phyloP scores from a whole-genome alignment of 2,888 invertebrate genomes.

The Acrobasis consociella region DNA sequence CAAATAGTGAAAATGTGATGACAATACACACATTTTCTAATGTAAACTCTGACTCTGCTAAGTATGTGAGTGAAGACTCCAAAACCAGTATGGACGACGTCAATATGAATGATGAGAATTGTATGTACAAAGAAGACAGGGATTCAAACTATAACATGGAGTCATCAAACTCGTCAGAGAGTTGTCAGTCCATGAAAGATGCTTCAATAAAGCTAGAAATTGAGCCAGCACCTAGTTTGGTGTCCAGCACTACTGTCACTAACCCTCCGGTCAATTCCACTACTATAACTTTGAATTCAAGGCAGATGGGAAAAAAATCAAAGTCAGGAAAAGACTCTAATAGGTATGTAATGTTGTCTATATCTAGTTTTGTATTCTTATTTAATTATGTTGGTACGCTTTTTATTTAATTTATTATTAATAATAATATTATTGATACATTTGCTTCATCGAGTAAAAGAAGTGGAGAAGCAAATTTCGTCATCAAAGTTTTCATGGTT shows the following conservation, averaged over 20 bases:
- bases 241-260: constrained; percentile 57
- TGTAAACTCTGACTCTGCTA: constrained; percentile 60
- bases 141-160: constrained; percentile 78
- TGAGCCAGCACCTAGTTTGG: constrained; percentile 55
- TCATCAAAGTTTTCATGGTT: too few relatives aligned
- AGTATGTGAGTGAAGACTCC: constrained; percentile 75
- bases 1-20: constrained; percentile 65
- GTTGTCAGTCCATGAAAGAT: constrained; percentile 76
- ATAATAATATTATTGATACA: too few relatives aligned
- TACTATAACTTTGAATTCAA: constrained; percentile 55
- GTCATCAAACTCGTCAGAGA: constrained; percentile 76
- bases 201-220: constrained; percentile 61
- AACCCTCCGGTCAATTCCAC: constrained; percentile 61
- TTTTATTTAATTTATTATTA: too few relatives aligned
- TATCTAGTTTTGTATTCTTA: not conserved
- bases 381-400: too few relatives aligned
- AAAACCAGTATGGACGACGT: constrained; percentile 76
- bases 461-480: too few relatives aligned
- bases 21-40: constrained; percentile 66
- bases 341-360: constrained; percentile 48
- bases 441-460: too few relatives aligned
- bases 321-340: constrained; percentile 71
- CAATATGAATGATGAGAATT: constrained; percentile 74
- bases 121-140: constrained; percentile 74
- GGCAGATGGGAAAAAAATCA: constrained; percentile 61